These are phyloP conservation scores for Craniophora ligustri DNA, from an alignment of 2,888 invertebrate genomes.

Conservation along the genomic window DNA sequence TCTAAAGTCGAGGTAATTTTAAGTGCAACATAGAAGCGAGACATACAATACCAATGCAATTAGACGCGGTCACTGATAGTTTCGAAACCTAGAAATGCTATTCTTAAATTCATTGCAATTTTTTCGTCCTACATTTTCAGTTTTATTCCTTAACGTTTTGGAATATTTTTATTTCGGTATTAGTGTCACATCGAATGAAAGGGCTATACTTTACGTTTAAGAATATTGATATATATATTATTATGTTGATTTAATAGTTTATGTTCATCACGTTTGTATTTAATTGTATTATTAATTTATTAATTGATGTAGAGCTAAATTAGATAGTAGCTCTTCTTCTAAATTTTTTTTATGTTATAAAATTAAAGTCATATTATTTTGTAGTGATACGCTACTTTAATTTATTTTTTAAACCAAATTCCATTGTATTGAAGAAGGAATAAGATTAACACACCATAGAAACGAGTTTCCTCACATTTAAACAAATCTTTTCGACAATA, in stretches of 20 bases:
- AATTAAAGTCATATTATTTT: slow-evolving; percentile 9
- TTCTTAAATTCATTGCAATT: slow-evolving; percentile 5
- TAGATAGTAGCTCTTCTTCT: slow-evolving; percentile 24
- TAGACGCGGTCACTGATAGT: background rate
- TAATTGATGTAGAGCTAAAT: slow-evolving; percentile 44
- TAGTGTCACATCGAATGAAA: slow-evolving; percentile 25
- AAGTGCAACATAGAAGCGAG: slow-evolving; percentile 1
- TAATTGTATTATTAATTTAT: slow-evolving; percentile 34
- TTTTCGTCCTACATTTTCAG: background rate
- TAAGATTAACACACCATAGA: slow-evolving; percentile 9
- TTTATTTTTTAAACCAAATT: slow-evolving; percentile 5
- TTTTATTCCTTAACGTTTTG: background rate
- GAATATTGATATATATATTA: slow-evolving; percentile 49
- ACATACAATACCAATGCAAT: background rate
- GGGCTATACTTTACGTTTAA: slow-evolving; percentile 30
- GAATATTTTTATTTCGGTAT: slow-evolving; percentile 9
- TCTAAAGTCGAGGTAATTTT: slow-evolving; percentile 20
- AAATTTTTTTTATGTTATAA: slow-evolving; percentile 31
- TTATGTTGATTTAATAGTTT: slow-evolving; percentile 27
- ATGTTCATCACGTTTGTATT: slow-evolving; percentile 35
- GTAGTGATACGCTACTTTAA: slow-evolving; percentile 1
- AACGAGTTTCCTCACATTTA: slow-evolving; percentile 62
- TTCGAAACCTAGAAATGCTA: slow-evolving; percentile 4
- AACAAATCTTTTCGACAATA: slow-evolving; percentile 68
- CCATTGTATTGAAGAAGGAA: slow-evolving; percentile 12